Percentiles rank a stretch among this genome's conserved stretches.
These are phyloP conservation scores for Nothura maculosa DNA, from an alignment of 2,797 vertebrate genomes.

Conservation along the genomic window DNA sequence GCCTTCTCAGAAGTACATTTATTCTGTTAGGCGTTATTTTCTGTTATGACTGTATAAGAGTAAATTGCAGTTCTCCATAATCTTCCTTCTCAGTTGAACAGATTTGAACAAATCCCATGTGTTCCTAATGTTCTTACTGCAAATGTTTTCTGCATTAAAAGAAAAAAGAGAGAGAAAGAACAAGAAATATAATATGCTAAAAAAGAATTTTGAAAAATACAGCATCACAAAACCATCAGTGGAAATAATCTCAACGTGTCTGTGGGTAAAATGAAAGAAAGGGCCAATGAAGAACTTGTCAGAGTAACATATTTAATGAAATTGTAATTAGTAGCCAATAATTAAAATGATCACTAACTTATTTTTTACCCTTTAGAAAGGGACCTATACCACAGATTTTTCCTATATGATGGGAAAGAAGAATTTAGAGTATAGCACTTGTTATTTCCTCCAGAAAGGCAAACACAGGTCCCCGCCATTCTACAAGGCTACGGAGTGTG, in stretches of 20 bases:
- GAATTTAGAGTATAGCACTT: not conserved
- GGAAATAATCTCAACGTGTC: not conserved
- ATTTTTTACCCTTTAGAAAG: constrained; percentile 31
- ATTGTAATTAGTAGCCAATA: constrained; percentile 35
- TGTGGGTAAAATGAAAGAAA: not conserved
- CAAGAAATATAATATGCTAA: not conserved
- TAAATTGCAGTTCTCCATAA: not conserved
- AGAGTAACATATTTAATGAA: constrained; percentile 26
- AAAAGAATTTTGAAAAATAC: not conserved
- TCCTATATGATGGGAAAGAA: not conserved
- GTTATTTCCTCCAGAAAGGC: no score
- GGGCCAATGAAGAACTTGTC: not conserved
- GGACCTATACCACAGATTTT: not conserved
- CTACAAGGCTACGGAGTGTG: not conserved
- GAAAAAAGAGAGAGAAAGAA: not conserved
- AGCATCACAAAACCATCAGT: not conserved
- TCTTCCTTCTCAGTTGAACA: not conserved
- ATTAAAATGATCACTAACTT: constrained; percentile 11
- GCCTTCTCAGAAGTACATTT: not conserved
- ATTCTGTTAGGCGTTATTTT: not conserved
- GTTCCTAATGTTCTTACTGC: not conserved
- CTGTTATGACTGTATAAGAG: not conserved
- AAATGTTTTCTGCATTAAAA: not conserved
- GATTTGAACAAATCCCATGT: not conserved
- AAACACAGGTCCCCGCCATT: not conserved